Base-by-base conservation (phyloP, 2,113 vertebrate genomes). In the Setophaga coronata region DNA sequence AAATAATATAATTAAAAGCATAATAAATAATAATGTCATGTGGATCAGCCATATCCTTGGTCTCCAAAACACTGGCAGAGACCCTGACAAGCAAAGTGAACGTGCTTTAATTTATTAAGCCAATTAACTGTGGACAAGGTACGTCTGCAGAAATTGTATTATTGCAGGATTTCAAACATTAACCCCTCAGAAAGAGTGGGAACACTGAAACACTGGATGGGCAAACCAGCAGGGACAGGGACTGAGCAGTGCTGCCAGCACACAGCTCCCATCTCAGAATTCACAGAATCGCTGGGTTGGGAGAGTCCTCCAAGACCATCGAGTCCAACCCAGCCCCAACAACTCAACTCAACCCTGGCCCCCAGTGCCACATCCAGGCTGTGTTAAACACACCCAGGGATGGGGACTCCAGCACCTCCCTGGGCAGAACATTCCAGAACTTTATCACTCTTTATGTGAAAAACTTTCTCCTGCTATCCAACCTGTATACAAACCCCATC, bases 71-170 rank as follows among this genome's bases (percentile, higher is more conserved):
- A 16, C 5, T 73, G 84, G 66, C 91, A 93, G 74, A 72, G 62
- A 65, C 82, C 91, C 62, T 40, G 40, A 72, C 36, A 69, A 69
- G 81, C 47, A 69, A 91, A 82, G 60, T 8, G n/a, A 82, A 64
- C 6, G 23, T 15, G 51, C 50, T 28, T 90, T 92, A 73, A 81
- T 93, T 95, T 31, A 66, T 61, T 40, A 91, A 89, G 25, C n/a
- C 83, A 38, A 6, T 65, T 66, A 76, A 61, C 56, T 79, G 91
- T 64, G 57, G 87, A 45, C 65, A 87, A 45, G 2, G 21, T 43
- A 3, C 31, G 47, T 18, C 51, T 56, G 64, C n/a, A 83, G 76
- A 82, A 95, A 88, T 58, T 18, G 47, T 34, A 45, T n/a, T 76
- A 53, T 10, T 60, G 70, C 21, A 64, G 89, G 69, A 56, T 71